Percentiles rank a stretch among this genome's conserved stretches.
phyloP scores from a whole-genome alignment of 2,888 invertebrate species.

The Flabesymbios commensalis region DNA sequence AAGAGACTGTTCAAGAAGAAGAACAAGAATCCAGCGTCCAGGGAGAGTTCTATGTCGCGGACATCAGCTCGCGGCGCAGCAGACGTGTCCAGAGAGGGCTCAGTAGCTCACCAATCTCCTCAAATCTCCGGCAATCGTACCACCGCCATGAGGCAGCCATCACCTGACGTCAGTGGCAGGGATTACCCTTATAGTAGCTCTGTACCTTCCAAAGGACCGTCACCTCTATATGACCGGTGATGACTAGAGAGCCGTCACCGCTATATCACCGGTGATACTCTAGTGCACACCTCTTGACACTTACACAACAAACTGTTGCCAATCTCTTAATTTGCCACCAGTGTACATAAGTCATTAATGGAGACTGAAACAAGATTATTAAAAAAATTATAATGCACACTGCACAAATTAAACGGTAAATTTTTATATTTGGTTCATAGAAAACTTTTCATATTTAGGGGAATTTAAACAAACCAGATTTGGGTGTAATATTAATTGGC shows the following conservation, averaged over 20 bases:
- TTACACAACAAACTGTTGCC: no score
- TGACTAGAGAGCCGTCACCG: not conserved
- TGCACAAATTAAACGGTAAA: no score
- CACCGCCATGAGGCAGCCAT: not conserved
- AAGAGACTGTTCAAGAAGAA: conserved; percentile 30
- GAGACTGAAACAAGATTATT: no score
- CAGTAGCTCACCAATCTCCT: conserved; percentile 14
- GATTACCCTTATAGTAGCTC: not conserved
- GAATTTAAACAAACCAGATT: no score
- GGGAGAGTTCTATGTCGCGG: conserved; percentile 30
- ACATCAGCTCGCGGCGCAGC: not conserved
- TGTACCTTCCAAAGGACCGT: not conserved
- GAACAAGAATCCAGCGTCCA: conserved; percentile 12
- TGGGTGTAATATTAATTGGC: no score
- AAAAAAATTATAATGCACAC: no score
- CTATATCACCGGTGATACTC: no score
- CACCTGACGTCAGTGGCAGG: not conserved
- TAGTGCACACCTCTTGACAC: no score
- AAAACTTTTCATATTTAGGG: no score
- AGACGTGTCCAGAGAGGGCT: conserved; percentile 13
- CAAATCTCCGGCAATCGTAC: not conserved
- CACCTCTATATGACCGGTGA: not conserved
- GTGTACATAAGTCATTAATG: no score
- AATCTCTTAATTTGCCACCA: no score
- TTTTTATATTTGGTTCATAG: no score